A percentile compares a stretch with the other conserved stretches of the same genome.
Evolutionary conservation across 2,113 vertebrate genomes (phyloP).

Genomic region (Ondatra zibethicus): DNA sequence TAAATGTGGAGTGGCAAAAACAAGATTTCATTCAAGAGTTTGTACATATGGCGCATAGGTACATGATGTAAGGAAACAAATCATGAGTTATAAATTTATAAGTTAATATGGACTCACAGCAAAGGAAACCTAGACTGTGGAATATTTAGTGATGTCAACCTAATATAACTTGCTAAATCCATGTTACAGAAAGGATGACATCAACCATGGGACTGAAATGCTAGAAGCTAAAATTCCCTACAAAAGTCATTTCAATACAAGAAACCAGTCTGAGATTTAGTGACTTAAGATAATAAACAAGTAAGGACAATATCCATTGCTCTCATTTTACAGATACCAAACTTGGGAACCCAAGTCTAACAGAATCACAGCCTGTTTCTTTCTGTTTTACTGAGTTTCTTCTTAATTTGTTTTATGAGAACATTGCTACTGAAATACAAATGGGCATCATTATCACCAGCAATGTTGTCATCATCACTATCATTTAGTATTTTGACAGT

Average conservation of each 20-base stretch:
- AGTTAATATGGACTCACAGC: neutral
- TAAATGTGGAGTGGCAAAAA: conserved; percentile 8
- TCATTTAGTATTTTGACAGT: conserved; percentile 25
- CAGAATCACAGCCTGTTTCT: neutral
- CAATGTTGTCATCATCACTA: neutral
- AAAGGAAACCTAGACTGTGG: neutral
- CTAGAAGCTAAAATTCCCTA: neutral
- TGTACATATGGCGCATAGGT: neutral
- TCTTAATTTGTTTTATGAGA: conserved; percentile 10
- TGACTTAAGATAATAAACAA: conserved; percentile 36
- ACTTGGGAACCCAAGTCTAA: conserved; percentile 3
- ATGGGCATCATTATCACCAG: neutral
- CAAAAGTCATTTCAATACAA: neutral
- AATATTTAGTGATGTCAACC: neutral
- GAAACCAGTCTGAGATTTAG: neutral
- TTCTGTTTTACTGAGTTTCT: neutral
- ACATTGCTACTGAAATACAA: conserved; percentile 7
- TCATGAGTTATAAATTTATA: neutral
- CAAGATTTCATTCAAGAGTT: neutral
- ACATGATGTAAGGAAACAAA: neutral
- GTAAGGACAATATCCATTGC: neutral
- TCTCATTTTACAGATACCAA: conserved; percentile 1
- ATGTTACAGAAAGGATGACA: neutral
- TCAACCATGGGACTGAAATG: neutral
- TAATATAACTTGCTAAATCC: neutral